Percentiles rank a stretch among this genome's conserved stretches.
phyloP scores from a whole-genome alignment of 2,113 vertebrate species.

The Tonatia bakeri region DNA sequence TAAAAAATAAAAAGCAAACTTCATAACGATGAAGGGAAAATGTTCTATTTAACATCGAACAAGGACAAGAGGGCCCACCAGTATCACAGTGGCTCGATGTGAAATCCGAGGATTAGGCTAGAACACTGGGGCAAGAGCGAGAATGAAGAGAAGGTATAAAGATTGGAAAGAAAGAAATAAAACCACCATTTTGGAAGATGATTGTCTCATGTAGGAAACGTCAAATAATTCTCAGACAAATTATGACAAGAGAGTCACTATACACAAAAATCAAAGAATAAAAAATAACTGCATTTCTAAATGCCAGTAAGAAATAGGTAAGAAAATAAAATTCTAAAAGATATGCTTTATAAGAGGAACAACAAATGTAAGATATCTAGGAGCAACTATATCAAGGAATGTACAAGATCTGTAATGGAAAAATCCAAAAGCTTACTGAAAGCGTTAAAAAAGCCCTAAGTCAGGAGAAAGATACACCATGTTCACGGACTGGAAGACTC shows the following conservation, averaged over 20 bases:
- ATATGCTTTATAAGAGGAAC: background rate
- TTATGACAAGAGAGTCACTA: background rate
- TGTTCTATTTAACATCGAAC: background rate
- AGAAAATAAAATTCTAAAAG: conserved; percentile 21
- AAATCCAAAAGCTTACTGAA: background rate
- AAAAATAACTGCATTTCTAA: conserved; percentile 27
- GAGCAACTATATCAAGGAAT: background rate
- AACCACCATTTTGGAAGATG: background rate
- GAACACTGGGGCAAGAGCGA: background rate
- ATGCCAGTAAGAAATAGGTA: background rate
- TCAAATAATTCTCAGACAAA: background rate
- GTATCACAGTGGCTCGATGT: background rate
- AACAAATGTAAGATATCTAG: background rate
- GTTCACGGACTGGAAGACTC: background rate
- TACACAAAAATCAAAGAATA: background rate
- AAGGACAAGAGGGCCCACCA: background rate
- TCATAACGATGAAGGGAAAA: background rate
- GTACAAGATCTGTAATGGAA: background rate
- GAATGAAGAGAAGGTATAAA: background rate
- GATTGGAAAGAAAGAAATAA: background rate
- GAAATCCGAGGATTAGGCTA: background rate
- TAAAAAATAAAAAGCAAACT: conserved; percentile 13
- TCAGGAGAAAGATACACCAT: background rate
- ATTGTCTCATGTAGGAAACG: background rate
- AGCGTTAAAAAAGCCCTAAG: background rate